Conservation (phyloP, 2,113 vertebrate species). For the Microcebus ravelobensis region DNA sequence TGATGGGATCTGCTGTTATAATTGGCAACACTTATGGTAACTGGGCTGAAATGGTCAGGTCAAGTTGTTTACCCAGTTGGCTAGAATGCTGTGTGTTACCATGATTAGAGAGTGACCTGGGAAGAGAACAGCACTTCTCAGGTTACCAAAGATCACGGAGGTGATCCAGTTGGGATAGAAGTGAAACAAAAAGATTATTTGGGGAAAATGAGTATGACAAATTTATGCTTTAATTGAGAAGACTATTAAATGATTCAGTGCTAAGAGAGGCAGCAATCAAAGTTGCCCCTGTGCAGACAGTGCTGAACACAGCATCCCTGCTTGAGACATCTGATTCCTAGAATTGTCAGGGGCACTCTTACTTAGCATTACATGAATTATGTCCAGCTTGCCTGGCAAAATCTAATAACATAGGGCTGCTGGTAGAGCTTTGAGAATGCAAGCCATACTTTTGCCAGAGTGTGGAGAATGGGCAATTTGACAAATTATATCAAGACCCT, state of each 20-base stretch:
- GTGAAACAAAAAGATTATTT: conserved; percentile 13
- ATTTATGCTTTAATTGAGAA: background rate
- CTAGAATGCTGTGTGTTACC: background rate
- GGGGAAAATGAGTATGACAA: background rate
- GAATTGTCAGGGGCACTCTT: background rate
- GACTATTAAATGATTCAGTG: background rate
- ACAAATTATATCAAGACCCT: background rate
- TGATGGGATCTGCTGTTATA: conserved; percentile 37
- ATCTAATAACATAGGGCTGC: background rate
- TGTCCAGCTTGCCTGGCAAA: background rate
- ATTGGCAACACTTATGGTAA: conserved; percentile 31
- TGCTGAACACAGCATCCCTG: background rate
- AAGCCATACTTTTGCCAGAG: background rate
- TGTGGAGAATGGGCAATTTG: background rate
- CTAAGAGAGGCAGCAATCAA: accelerated
- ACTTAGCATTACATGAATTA: background rate
- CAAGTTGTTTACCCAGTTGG: conserved; percentile 68
- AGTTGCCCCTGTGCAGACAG: background rate
- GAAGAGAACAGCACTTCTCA: background rate
- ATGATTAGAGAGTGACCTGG: background rate
- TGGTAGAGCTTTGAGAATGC: background rate
- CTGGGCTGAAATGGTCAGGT: conserved; percentile 21
- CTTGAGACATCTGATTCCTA: background rate
- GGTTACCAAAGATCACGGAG: background rate
- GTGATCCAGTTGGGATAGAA: background rate